Conservation (phyloP, 1,140 invertebrate species). For the Trichonephila inaurata region DNA sequence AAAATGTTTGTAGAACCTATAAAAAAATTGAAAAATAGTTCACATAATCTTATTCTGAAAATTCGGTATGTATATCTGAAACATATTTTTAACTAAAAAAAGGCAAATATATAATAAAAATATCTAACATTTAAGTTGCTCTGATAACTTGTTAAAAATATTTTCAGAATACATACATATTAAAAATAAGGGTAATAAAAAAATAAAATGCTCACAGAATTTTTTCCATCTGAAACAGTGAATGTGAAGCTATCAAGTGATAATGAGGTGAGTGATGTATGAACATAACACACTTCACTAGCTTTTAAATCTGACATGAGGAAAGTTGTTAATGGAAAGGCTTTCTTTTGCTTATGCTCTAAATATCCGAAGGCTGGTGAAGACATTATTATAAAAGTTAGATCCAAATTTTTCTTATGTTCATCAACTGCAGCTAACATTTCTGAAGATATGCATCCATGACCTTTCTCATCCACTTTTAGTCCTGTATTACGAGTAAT, state of each 20-base stretch:
- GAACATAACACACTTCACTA: constrained; percentile 48
- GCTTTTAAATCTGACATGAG: constrained; percentile 31
- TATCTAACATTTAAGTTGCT: too few species aligned
- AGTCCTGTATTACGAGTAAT: constrained; percentile 57
- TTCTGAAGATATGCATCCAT: constrained; percentile 3
- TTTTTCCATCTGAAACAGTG: constrained; percentile 57
- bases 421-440: constrained; percentile 62
- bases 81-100: not conserved
- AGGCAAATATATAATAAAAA: not conserved
- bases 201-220: constrained; percentile 49
- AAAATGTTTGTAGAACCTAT: constrained; percentile 63
- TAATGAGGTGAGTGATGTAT: not conserved
- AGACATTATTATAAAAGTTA: constrained; percentile 1
- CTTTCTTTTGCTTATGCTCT: not conserved
- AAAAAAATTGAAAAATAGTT: not conserved
- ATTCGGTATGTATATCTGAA: too few species aligned
- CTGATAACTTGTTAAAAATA: not conserved
- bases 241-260: constrained; percentile 58
- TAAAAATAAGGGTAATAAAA: not conserved
- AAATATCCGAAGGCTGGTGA: constrained; percentile 35
- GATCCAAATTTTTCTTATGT: constrained; percentile 17
- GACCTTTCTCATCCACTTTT: constrained; percentile 13
- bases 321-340: constrained; percentile 3
- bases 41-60: not conserved
- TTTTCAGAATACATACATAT: not conserved